phyloP scores from a whole-genome alignment of 2,113 vertebrate species.

The Phodopus roborovskii region DNA sequence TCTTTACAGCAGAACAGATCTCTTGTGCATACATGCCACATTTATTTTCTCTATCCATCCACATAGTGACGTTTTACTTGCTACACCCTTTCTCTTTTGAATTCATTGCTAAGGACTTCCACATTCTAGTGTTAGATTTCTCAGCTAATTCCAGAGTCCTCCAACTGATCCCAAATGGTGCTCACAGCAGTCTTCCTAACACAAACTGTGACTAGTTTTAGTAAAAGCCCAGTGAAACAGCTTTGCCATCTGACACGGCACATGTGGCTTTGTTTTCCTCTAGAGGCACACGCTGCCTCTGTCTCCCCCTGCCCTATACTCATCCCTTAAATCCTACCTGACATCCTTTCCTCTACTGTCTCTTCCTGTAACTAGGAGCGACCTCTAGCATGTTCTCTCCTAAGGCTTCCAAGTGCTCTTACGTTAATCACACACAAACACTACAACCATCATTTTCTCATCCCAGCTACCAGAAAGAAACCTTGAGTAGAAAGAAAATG shows the following conservation, averaged over 20 bases:
- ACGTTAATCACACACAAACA: constrained; percentile 6
- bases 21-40: background rate
- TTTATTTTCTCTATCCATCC: background rate
- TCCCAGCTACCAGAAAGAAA: background rate
- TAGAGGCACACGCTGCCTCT: background rate
- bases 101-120: constrained; percentile 20
- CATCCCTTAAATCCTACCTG: background rate
- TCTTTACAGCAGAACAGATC: background rate
- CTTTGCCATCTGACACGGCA: background rate
- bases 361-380: background rate
- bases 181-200: background rate
- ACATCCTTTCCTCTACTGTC: background rate
- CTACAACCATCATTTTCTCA: constrained; percentile 20
- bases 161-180: background rate
- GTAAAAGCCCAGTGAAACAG: background rate
- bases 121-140: constrained; percentile 5
- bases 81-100: background rate
- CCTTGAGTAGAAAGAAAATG: constrained; percentile 32
- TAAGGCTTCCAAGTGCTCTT: background rate
- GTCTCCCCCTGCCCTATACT: background rate
- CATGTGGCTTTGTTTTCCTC: background rate
- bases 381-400: background rate
- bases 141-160: constrained; percentile 16
- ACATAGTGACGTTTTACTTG: background rate
- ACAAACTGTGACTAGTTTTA: background rate